Percentiles rank a stretch among this genome's conserved stretches.
Conservation (phyloP, 2,797 vertebrate genomes). For the Coendou prehensilis region DNA sequence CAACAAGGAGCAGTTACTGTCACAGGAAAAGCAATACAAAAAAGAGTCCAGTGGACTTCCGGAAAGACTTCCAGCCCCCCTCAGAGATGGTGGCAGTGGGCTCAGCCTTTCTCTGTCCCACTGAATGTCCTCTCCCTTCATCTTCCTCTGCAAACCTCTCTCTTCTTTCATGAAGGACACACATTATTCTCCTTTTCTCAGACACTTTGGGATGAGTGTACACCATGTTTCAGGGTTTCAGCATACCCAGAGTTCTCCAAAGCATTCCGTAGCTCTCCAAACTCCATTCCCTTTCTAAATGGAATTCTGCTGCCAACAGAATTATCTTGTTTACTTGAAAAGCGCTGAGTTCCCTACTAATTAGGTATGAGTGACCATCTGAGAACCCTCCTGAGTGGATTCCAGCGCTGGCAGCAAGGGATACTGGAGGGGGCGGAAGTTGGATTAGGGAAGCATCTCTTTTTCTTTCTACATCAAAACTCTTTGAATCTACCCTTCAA, state of each 20-base stretch:
- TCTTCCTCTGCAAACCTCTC: background rate
- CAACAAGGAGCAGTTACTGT: background rate
- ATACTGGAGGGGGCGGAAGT: background rate
- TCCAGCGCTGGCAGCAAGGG: background rate
- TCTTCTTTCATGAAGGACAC: background rate
- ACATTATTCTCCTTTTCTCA: background rate
- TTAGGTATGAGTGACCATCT: conserved; percentile 11
- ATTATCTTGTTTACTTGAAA: conserved; percentile 49
- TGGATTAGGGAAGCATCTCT: background rate
- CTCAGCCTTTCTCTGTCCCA: background rate
- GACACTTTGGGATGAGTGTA: background rate
- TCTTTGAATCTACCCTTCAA: conserved; percentile 7
- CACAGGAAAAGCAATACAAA: background rate
- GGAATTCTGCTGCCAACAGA: conserved; percentile 34
- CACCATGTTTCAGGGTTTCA: background rate
- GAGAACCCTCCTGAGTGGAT: conserved; percentile 34
- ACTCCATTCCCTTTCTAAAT: background rate
- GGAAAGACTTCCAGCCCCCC: background rate
- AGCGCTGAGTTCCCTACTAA: conserved; percentile 4
- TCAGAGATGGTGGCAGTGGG: background rate
- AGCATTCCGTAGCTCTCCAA: background rate
- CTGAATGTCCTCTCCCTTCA: background rate
- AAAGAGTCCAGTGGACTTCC: background rate
- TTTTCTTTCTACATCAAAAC: background rate
- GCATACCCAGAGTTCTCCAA: background rate